These are phyloP conservation scores for Peromyscus nudipes DNA, from an alignment of 2,797 vertebrate genomes.

Conservation along the genomic window DNA sequence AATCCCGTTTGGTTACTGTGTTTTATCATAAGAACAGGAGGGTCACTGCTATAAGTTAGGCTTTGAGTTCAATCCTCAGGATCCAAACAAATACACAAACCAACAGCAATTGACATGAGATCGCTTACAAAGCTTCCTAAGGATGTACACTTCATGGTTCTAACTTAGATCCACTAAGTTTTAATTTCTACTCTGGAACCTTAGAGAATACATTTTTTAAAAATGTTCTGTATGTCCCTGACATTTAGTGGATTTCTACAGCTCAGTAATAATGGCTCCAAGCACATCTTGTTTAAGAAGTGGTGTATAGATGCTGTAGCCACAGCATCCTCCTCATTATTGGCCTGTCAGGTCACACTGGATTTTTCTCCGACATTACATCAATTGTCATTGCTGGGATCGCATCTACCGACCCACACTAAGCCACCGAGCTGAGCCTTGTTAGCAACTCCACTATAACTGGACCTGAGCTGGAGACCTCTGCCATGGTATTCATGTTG, in stretches of 20 bases:
- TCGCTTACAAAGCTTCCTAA: background rate
- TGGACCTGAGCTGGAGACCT: background rate
- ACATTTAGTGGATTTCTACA: background rate
- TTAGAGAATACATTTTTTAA: constrained; percentile 2
- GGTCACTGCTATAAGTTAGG: background rate
- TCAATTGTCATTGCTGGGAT: background rate
- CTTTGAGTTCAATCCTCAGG: background rate
- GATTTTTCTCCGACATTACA: constrained; percentile 21
- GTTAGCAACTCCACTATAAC: constrained; percentile 41
- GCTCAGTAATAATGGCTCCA: background rate
- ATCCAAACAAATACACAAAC: background rate
- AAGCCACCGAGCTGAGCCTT: background rate
- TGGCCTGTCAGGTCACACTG: background rate
- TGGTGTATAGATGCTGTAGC: background rate
- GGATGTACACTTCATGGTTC: background rate
- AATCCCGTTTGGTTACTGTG: background rate
- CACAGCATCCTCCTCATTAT: background rate
- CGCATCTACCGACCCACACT: background rate
- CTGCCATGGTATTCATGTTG: background rate
- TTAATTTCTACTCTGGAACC: background rate
- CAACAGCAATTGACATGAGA: background rate
- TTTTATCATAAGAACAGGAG: background rate
- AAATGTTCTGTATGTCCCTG: background rate
- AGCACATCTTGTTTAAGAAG: background rate
- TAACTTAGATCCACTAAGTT: background rate